Base-by-base conservation (phyloP, 2,797 vertebrate species). In the Vultur gryphus region DNA sequence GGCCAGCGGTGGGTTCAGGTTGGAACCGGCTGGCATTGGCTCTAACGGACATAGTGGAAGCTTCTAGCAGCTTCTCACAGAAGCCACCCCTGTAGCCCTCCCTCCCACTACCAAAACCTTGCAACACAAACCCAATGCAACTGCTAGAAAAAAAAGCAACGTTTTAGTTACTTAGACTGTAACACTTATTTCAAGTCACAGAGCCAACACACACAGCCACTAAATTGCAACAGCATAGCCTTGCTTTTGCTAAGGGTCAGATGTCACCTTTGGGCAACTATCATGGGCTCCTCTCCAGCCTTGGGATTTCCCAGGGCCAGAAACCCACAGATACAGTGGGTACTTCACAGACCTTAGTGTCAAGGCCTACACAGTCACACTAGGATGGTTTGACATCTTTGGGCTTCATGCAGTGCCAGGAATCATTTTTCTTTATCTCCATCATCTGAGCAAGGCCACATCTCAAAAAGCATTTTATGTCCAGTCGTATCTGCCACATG, bases 1-100 rank as follows among this genome's bases (percentile, higher is more conserved):
- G 23, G 23, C 24, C 44, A 85, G 31, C 5, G 16, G 52, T 0
- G 0, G 8, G 5, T 44, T 9, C 1, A 0, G 14, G 19, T 20
- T 7, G 29, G 37, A 76, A 23, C 12, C 11, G 4, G 37, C 13
- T 62, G 37, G 25, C 13, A 16, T 2, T 59, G 28, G 16, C 28
- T 86, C 24, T 41, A 18, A 9, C 23, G 6, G 17, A 71, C 48
- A 76, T 7, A 7, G 11, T 15, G 9, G 7, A 54, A 11, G 10
- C 24, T 76, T 77, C 43, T 33, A 66, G 48, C 67, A 84, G 18
- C n/a, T 31, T 84, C 87, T 80, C n/a, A 33, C 9, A 71, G 31
- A 43, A 67, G 29, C 11, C 29, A 37, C 28, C 28, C 20, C 59
- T 84, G 13, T 25, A n/a, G 28, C 16, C 55, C n/a, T 5, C 18